Percentiles rank a stretch among this genome's conserved stretches.
Evolutionary conservation across 1,140 invertebrate species (phyloP).

Genomic region (Pectinophora gossypiella): DNA sequence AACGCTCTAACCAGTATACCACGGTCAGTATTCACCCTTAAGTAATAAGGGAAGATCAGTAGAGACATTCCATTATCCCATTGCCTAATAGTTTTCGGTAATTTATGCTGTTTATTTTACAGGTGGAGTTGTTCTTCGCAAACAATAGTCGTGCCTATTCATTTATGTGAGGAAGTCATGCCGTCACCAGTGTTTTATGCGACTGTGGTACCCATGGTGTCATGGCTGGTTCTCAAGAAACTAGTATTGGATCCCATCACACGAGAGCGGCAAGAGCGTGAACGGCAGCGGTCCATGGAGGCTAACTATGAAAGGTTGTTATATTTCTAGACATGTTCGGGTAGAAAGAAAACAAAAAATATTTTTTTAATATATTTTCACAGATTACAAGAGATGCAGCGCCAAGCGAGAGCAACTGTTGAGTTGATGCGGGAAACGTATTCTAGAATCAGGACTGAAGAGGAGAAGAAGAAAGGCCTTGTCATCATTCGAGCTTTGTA

Average conservation of each 20-base stretch:
- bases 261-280: constrained; percentile 84
- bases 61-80: too few species aligned
- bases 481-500: constrained; percentile 92
- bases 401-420: constrained; percentile 89
- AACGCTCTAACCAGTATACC: too few species aligned
- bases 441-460: constrained; percentile 83
- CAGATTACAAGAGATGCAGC: constrained; percentile 85
- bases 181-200: constrained; percentile 95
- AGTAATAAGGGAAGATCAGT: too few species aligned
- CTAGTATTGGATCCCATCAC: constrained; percentile 92
- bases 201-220: constrained; percentile 88
- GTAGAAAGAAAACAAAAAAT: neutral
- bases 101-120: too few species aligned
- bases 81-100: too few species aligned
- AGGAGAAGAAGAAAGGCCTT: constrained; percentile 87
- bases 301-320: constrained; percentile 81
- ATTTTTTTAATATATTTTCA: constrained; percentile 5
- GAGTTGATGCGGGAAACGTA: constrained; percentile 93
- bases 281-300: constrained; percentile 84
- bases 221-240: constrained; percentile 89
- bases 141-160: constrained; percentile 92
- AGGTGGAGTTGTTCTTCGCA: constrained; percentile 92
- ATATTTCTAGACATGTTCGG: neutral
- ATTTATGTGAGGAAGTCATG: constrained; percentile 92
- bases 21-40: too few species aligned